These are phyloP conservation scores for Gadus macrocephalus DNA, from an alignment of 2,113 vertebrate genomes.

Conservation along the genomic window DNA sequence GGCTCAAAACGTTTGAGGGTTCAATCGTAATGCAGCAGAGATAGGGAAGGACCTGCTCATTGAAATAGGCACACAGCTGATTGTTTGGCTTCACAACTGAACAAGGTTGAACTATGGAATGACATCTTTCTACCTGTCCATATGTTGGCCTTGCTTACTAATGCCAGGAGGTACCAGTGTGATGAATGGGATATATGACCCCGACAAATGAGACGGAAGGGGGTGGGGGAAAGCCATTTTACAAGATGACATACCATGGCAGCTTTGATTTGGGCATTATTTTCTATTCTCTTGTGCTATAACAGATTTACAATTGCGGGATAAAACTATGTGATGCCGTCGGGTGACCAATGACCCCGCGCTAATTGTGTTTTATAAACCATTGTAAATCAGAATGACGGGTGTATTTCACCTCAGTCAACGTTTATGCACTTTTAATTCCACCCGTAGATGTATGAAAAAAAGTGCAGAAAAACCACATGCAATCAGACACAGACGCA, in stretches of 20 bases:
- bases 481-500: too few relatives aligned
- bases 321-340: slow-evolving; percentile 12
- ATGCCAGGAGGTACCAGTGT: slow-evolving; percentile 20
- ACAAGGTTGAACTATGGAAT: slow-evolving; percentile 18
- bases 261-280: slow-evolving; percentile 31
- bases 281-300: slow-evolving; percentile 9
- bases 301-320: slow-evolving; percentile 9
- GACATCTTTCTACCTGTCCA: slow-evolving; percentile 6
- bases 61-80: slow-evolving; percentile 10
- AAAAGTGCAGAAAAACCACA: not conserved
- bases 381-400: slow-evolving; percentile 1
- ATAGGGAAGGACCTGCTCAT: not conserved
- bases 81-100: slow-evolving; percentile 6
- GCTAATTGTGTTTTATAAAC: slow-evolving; percentile 24
- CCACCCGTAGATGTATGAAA: too few relatives aligned
- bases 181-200: slow-evolving; percentile 40
- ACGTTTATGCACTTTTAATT: not conserved
- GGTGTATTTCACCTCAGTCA: not conserved
- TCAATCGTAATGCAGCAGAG: too few relatives aligned
- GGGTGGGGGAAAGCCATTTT: slow-evolving; percentile 34
- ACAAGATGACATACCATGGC: slow-evolving; percentile 27
- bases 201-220: slow-evolving; percentile 39
- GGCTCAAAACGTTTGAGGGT: too few relatives aligned
- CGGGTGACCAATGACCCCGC: slow-evolving; percentile 16
- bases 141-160: slow-evolving; percentile 17